phyloP scores from a whole-genome alignment of 2,797 vertebrate species.

The Sebastes glaucus region DNA sequence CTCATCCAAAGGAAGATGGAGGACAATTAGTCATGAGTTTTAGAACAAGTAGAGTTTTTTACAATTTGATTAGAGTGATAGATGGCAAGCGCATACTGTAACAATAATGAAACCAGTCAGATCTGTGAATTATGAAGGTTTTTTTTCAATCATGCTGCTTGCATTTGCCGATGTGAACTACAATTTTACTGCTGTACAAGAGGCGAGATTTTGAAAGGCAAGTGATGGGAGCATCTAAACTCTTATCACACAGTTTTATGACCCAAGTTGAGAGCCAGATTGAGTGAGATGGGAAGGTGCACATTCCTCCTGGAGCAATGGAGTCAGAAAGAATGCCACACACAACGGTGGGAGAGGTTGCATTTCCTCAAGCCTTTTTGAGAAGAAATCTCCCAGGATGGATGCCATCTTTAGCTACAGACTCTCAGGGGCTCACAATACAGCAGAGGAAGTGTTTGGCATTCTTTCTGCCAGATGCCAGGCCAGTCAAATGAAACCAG shows the following conservation, averaged over 20 bases:
- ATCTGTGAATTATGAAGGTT: slow-evolving; percentile 15
- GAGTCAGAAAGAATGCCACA: neutral
- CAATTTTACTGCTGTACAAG: slow-evolving; percentile 4
- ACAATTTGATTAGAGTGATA: slow-evolving; percentile 22
- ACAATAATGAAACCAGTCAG: slow-evolving; percentile 14
- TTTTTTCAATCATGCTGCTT: slow-evolving; percentile 11
- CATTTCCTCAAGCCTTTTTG: slow-evolving; percentile 10
- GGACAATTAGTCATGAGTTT: slow-evolving; percentile 10
- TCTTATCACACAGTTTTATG: slow-evolving; percentile 2
- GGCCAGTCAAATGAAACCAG: slow-evolving; percentile 35
- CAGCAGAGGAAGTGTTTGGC: slow-evolving; percentile 28
- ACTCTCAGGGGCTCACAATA: slow-evolving; percentile 17
- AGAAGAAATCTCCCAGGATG: slow-evolving; percentile 7
- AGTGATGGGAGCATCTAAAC: neutral
- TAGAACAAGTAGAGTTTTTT: slow-evolving; percentile 1
- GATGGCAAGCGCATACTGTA: slow-evolving; percentile 8
- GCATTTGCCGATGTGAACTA: slow-evolving; percentile 5
- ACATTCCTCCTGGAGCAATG: neutral
- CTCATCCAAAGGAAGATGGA: neutral
- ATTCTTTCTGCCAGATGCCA: slow-evolving; percentile 27
- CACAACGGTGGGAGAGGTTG: neutral
- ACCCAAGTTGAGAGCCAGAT: neutral
- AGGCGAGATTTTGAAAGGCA: neutral
- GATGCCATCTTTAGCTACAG: slow-evolving; percentile 15
- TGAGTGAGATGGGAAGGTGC: neutral